Conservation (phyloP, 2,888 invertebrate genomes). For the Microplitis manilae region DNA sequence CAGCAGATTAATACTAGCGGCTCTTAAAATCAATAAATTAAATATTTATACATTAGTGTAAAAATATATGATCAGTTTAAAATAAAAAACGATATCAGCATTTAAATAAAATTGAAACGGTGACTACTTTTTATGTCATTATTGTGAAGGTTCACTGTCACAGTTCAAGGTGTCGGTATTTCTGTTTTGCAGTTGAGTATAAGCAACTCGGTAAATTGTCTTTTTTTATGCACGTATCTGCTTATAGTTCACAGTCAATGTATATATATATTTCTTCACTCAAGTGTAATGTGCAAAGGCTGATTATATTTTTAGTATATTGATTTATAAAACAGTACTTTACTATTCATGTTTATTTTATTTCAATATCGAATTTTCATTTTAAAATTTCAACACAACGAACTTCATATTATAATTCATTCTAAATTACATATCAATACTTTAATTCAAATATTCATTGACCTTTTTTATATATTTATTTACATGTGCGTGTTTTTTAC, state of each 20-base stretch:
- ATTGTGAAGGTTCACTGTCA: slow-evolving; percentile 61
- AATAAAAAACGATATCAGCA: too few relatives aligned
- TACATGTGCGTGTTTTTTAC: not conserved
- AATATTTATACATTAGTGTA: too few relatives aligned
- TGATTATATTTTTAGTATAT: not conserved
- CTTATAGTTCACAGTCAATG: slow-evolving; percentile 18
- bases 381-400: not conserved
- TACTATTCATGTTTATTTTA: not conserved
- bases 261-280: not conserved
- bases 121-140: not conserved
- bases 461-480: not conserved
- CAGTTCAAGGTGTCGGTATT: slow-evolving; percentile 60
- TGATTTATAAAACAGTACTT: slow-evolving; percentile 11
- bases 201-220: slow-evolving; percentile 40
- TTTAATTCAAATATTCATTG: too few relatives aligned
- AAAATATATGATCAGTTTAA: too few relatives aligned
- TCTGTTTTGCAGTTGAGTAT: slow-evolving; percentile 52
- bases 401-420: not conserved
- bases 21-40: too few relatives aligned
- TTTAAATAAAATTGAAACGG: not conserved
- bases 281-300: not conserved
- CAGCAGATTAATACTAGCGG: too few relatives aligned
- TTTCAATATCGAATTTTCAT: not conserved
- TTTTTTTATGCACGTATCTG: slow-evolving; percentile 39
- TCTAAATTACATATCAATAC: too few relatives aligned